These are phyloP conservation scores for Agrypnia vestita DNA, from an alignment of 1,140 invertebrate genomes.

Conservation along the genomic window DNA sequence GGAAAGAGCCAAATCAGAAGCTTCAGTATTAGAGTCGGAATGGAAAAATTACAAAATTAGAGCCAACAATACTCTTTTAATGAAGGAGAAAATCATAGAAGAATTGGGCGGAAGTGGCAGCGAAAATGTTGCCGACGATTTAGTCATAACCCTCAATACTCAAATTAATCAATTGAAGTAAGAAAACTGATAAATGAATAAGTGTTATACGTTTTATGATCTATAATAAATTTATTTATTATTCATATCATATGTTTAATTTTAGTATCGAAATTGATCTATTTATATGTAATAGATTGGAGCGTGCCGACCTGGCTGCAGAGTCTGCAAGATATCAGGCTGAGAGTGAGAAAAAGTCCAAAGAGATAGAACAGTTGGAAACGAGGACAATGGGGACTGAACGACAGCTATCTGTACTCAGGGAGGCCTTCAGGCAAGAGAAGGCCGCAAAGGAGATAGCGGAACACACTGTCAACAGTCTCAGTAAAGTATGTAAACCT, in stretches of 20 bases:
- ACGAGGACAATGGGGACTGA: conserved; percentile 34
- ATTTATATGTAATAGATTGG: conserved; percentile 21
- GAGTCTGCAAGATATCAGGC: conserved; percentile 45
- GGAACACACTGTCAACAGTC: conserved; percentile 51
- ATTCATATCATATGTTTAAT: not conserved
- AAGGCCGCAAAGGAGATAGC: conserved; percentile 55
- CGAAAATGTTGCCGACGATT: conserved; percentile 64
- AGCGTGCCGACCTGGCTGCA: conserved; percentile 47
- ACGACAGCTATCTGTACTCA: conserved; percentile 44
- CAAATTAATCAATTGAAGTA: conserved; percentile 73
- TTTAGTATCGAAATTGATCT: too few species aligned
- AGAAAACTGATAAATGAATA: conserved; percentile 37
- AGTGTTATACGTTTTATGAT: not conserved
- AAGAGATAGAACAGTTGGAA: conserved; percentile 53
- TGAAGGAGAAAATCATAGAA: conserved; percentile 84
- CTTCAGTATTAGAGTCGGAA: conserved; percentile 75
- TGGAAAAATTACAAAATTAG: conserved; percentile 80
- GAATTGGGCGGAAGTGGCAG: conserved; percentile 71
- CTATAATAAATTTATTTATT: not conserved
- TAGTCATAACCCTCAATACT: conserved; percentile 64
- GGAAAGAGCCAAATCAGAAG: conserved; percentile 75
- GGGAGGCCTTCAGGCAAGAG: conserved; percentile 55
- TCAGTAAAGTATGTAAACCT: conserved; percentile 44
- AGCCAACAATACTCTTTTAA: conserved; percentile 83
- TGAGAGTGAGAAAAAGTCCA: conserved; percentile 49